Conservation (phyloP, 2,113 vertebrate species). For the Gadus macrocephalus region DNA sequence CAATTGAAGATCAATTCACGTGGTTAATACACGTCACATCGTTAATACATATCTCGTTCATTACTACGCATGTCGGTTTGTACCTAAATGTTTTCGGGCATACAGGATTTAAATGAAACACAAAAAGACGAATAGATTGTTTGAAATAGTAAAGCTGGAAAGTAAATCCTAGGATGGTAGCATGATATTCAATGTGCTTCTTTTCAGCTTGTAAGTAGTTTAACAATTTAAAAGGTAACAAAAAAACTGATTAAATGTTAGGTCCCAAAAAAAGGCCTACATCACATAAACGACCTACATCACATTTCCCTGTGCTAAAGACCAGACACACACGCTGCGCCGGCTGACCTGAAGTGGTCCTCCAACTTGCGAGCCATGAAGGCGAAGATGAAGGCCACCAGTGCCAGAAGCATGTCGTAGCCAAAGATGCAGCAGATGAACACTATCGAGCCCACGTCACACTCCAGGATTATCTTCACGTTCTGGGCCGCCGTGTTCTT, state of each 20-base stretch:
- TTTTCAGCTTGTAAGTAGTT: too few species aligned
- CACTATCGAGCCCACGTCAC: slow-evolving; percentile 74
- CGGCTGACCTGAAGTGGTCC: slow-evolving; percentile 72
- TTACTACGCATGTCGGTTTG: too few species aligned
- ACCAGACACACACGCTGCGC: neutral
- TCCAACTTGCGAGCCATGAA: slow-evolving; percentile 77
- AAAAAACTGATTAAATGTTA: too few species aligned
- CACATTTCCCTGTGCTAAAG: neutral
- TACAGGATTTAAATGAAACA: too few species aligned
- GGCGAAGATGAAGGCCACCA: slow-evolving; percentile 76
- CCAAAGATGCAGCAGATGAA: slow-evolving; percentile 80
- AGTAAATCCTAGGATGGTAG: too few species aligned
- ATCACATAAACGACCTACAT: neutral
- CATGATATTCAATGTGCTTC: too few species aligned
- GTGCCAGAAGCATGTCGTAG: slow-evolving; percentile 77
- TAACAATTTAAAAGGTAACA: too few species aligned
- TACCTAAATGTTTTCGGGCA: too few species aligned
- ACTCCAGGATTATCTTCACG: slow-evolving; percentile 82
- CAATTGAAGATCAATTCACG: slow-evolving; percentile 6
- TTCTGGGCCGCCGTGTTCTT: slow-evolving; percentile 82
- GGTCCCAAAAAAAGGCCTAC: too few species aligned
- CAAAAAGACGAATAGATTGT: too few species aligned
- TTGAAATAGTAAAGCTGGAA: too few species aligned
- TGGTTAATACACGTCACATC: neutral
- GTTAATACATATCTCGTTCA: too few species aligned